Base-by-base conservation (phyloP, 2,888 invertebrate genomes). In the Campoplex nolae region DNA sequence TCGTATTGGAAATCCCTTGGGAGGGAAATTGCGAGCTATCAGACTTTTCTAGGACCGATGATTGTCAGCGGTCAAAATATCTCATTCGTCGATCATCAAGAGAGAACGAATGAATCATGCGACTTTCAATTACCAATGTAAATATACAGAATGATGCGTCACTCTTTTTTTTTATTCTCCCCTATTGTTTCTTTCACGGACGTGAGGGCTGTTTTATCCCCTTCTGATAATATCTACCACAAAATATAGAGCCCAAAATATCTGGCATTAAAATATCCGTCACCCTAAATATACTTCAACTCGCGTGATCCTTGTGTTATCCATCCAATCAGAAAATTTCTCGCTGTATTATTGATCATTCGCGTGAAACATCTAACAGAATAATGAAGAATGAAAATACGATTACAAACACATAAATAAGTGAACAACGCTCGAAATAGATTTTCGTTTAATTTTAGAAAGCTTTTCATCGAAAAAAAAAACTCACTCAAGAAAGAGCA, bases 1-100 rank as follows among this genome's bases (percentile, higher is more conserved):
- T 92, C 51, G 91, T 93, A 87, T 88, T 93, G 88, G 94, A 94
- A 92, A 91, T 95, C 89, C 95, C 95, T 48, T 95, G 95, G 94
- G 93, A 94, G 86, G 95, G 95, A 90, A 94, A 93, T 82, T 95
- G 95, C 88, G 95, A 95, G 90, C 88, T 95, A 90, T 93, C 79
- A 32, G 84, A 86, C n/a, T 62, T 90, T 32, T 73, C 89, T 56
- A 58, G 51, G 13, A 80, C 74, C 75, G 75, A 81, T 18, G 54
- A 81, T 65, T 51, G 75, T 11, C 76, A 75, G 62, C 68, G n/a
- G 38, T 38, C 81, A n/a, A 84, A 84, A 54, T 71, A 75, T 70
- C 56, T 82, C 3, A 79, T 82, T 56, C 81, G 78, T 42, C 84
- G 70, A 82, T 71, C 78, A 0, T 87, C 70, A 28, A 70, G 68